A percentile compares a stretch with the other conserved stretches of the same genome.
phyloP scores from a whole-genome alignment of 2,888 invertebrate genomes.

The Stenolophus ochropezus region DNA sequence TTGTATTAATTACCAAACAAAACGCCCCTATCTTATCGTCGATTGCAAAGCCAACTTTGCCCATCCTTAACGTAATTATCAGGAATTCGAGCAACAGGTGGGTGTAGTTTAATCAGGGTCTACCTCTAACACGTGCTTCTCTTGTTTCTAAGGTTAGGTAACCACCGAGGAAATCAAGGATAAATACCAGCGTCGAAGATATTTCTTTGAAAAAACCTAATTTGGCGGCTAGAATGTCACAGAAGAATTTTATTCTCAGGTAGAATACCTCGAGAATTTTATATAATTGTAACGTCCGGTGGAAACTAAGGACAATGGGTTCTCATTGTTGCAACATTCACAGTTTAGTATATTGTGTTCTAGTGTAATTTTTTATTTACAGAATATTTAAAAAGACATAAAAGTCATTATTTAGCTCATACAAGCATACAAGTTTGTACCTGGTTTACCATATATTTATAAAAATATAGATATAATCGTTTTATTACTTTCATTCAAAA shows the following conservation, averaged over 20 bases:
- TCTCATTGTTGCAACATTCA: constrained; percentile 33
- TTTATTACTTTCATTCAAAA: too few species aligned
- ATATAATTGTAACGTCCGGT: constrained; percentile 35
- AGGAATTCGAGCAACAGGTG: constrained; percentile 10
- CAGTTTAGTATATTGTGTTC: constrained; percentile 6
- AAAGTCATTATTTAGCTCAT: neutral
- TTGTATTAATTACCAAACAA: neutral
- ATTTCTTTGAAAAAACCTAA: constrained; percentile 32
- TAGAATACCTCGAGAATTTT: constrained; percentile 15
- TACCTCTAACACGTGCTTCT: constrained; percentile 4
- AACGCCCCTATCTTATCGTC: neutral
- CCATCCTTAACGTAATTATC: constrained; percentile 1
- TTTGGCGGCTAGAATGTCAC: constrained; percentile 28
- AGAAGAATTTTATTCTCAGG: constrained; percentile 32
- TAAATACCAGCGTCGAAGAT: neutral
- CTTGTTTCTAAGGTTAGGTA: constrained; percentile 8
- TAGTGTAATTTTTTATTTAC: constrained; percentile 7
- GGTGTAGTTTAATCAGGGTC: neutral
- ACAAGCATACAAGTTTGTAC: too few species aligned
- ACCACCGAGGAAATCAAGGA: constrained; percentile 13
- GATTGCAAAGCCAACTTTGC: neutral
- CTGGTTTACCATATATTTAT: too few species aligned
- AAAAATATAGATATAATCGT: too few species aligned
- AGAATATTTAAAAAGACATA: neutral
- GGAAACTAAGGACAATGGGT: constrained; percentile 24